Evolutionary conservation across 2,113 vertebrate genomes (phyloP).

Genomic region (Albula goreensis): DNA sequence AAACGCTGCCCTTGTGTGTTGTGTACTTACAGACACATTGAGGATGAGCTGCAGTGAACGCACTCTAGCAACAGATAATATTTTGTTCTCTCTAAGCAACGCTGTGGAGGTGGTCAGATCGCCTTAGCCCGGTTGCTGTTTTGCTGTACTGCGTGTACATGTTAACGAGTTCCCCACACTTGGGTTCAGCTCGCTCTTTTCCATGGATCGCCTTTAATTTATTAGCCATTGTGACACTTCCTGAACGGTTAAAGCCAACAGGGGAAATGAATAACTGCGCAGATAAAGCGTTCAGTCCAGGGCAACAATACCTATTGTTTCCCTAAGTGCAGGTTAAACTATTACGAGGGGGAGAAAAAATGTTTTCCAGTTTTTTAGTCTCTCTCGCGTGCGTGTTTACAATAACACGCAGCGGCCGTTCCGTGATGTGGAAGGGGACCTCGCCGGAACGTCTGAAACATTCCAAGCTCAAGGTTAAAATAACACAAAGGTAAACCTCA

Average conservation of each 20-base stretch:
- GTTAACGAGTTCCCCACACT: neutral
- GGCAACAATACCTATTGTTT: constrained; percentile 75
- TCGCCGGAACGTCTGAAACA: constrained; percentile 51
- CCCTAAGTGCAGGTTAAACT: constrained; percentile 64
- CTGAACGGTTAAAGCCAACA: constrained; percentile 58
- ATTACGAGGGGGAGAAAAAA: constrained; percentile 48
- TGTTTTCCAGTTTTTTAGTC: constrained; percentile 57
- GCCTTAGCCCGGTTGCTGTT: neutral
- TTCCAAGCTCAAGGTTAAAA: constrained; percentile 36
- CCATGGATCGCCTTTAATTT: constrained; percentile 67
- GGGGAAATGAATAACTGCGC: constrained; percentile 66
- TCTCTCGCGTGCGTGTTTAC: constrained; percentile 41
- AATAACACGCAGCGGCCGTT: constrained; percentile 40
- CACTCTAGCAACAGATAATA: too few relatives aligned
- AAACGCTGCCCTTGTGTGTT: neutral
- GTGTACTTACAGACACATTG: neutral
- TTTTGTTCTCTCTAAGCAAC: neutral
- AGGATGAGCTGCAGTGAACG: neutral
- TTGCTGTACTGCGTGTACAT: neutral
- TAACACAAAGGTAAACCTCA: constrained; percentile 29
- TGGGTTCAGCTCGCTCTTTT: constrained; percentile 28
- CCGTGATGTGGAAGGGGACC: constrained; percentile 36
- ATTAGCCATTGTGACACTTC: constrained; percentile 78
- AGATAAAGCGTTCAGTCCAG: constrained; percentile 64
- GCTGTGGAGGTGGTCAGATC: too few relatives aligned